These are phyloP conservation scores for Naja naja DNA, from an alignment of 2,113 vertebrate species.

Conservation along the genomic window DNA sequence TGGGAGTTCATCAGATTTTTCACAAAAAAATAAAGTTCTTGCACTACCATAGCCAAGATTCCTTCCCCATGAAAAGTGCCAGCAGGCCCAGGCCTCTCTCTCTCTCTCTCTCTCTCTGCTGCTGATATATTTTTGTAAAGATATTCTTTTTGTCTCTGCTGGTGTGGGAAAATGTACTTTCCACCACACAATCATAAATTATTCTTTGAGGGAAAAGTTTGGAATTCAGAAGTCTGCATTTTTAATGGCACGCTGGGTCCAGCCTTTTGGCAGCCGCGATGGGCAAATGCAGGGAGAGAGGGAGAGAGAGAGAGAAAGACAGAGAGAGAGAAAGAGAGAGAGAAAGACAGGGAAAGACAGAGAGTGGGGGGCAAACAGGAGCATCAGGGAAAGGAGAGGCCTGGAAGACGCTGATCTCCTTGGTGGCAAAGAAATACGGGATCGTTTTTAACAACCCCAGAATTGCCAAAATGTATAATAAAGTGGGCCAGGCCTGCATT, in stretches of 20 bases:
- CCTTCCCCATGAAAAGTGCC: conserved; percentile 1
- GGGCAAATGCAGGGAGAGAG: conserved; percentile 36
- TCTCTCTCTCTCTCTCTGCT: neutral
- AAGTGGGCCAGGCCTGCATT: neutral
- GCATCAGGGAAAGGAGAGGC: neutral
- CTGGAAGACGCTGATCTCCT: neutral
- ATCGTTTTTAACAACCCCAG: conserved; percentile 16
- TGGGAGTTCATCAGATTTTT: neutral
- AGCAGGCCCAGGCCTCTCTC: conserved; percentile 21
- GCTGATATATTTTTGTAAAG: conserved; percentile 36
- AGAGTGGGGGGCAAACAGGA: neutral
- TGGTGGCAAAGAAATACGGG: conserved; percentile 9
- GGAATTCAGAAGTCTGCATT: conserved; percentile 34
- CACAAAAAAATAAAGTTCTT: neutral
- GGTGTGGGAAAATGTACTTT: conserved; percentile 57
- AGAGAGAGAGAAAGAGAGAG: neutral
- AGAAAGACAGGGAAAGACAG: neutral
- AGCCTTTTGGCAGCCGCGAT: conserved; percentile 46
- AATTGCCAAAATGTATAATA: neutral
- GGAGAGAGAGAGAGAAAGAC: no score
- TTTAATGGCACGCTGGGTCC: conserved; percentile 35
- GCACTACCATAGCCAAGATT: conserved; percentile 17
- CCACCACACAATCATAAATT: conserved; percentile 54
- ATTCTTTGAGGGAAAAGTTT: conserved; percentile 46
- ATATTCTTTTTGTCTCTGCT: conserved; percentile 50